Evolutionary conservation across 2,113 vertebrate genomes (phyloP).

Genomic region (Dolichallabes microphthalmus): DNA sequence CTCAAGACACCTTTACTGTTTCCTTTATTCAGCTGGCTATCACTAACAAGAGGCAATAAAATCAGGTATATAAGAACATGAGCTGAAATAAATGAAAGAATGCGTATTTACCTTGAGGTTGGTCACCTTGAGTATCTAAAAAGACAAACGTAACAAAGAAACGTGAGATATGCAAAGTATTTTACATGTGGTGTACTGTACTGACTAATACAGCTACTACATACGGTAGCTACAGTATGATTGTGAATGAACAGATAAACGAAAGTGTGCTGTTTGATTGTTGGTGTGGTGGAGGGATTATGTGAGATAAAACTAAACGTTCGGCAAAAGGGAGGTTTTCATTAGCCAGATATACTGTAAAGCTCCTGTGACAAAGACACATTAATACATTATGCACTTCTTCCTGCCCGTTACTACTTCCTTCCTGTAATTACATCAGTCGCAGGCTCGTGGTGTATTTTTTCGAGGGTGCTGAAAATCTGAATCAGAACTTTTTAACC

Average conservation of each 20-base stretch:
- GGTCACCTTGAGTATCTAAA: conserved; percentile 53
- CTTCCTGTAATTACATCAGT: background rate
- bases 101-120: conserved; percentile 65
- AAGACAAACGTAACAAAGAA: background rate
- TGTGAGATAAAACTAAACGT: background rate
- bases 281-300: too few relatives aligned
- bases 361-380: background rate
- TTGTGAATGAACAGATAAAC: background rate
- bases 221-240: background rate
- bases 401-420: background rate
- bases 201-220: background rate
- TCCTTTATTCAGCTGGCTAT: background rate
- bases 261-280: too few relatives aligned
- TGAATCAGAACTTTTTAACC: background rate
- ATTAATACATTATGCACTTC: background rate
- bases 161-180: background rate
- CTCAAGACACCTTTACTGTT: background rate
- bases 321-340: background rate
- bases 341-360: background rate
- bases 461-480: background rate
- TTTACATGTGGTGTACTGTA: background rate
- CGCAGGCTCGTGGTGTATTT: background rate
- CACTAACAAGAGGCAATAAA: background rate
- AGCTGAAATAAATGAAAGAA: background rate
- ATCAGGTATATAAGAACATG: background rate